These are phyloP conservation scores for Miichthys miiuy DNA, from an alignment of 2,797 vertebrate species.

Conservation along the genomic window DNA sequence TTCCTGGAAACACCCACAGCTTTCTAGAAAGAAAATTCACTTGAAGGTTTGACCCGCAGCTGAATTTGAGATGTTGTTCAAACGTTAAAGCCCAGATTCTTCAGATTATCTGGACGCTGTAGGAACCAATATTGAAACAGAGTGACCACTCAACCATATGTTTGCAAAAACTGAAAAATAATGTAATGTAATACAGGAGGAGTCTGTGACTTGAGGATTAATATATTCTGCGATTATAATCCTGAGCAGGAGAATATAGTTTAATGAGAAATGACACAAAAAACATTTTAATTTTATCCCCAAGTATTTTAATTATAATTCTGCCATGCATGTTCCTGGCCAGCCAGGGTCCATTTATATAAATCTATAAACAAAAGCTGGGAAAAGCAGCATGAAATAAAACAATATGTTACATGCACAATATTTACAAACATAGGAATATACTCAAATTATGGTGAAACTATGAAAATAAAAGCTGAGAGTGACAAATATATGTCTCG, in stretches of 20 bases:
- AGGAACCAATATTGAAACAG: constrained; percentile 45
- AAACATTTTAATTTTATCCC: constrained; percentile 40
- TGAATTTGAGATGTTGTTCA: constrained; percentile 54
- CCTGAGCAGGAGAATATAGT: constrained; percentile 48
- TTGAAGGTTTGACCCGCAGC: constrained; percentile 38
- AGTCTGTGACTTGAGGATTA: constrained; percentile 9
- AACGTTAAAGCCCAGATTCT: constrained; percentile 45
- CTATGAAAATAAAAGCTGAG: constrained; percentile 34
- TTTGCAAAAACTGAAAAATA: constrained; percentile 46
- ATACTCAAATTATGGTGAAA: constrained; percentile 10
- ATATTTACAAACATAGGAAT: constrained; percentile 70
- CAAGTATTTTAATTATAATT: constrained; percentile 63
- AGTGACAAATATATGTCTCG: constrained; percentile 42
- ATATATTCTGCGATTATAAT: constrained; percentile 1
- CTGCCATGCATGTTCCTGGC: constrained; percentile 86
- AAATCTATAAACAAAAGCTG: constrained; percentile 64
- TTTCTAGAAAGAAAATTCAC: constrained; percentile 38
- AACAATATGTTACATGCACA: constrained; percentile 64
- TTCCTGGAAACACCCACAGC: constrained; percentile 53
- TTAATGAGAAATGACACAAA: constrained; percentile 47
- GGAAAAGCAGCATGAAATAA: constrained; percentile 42
- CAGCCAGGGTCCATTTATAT: constrained; percentile 88
- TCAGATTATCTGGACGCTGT: constrained; percentile 34
- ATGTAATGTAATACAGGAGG: constrained; percentile 43
- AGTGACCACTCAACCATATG: constrained; percentile 27